Conservation (phyloP, 2,888 invertebrate genomes). For the Acanthacorydalis orientalis region DNA sequence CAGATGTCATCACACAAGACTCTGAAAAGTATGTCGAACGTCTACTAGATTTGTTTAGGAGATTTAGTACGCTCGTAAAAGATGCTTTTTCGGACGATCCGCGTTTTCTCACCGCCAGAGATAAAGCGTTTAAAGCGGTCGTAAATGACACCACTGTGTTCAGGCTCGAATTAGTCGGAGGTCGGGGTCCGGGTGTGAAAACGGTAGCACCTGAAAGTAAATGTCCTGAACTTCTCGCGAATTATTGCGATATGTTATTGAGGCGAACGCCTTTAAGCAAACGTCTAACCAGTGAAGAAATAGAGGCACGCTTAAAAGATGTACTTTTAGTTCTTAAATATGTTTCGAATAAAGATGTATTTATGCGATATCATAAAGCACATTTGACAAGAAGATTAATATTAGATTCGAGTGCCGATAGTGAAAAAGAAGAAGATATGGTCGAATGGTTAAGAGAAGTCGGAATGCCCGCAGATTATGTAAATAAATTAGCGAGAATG, state of each 20-base stretch:
- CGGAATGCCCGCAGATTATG: slow-evolving; percentile 99
- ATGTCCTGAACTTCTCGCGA: slow-evolving; percentile 95
- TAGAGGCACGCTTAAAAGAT: slow-evolving; percentile 82
- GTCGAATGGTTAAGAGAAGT: slow-evolving; percentile 95
- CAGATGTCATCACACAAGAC: slow-evolving; percentile 89
- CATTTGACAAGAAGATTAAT: slow-evolving; percentile 91
- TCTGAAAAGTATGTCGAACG: slow-evolving; percentile 98
- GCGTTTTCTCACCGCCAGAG: slow-evolving; percentile 89
- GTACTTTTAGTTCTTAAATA: slow-evolving; percentile 95
- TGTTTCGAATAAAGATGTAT: slow-evolving; percentile 98
- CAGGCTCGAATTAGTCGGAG: slow-evolving; percentile 42
- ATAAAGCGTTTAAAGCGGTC: slow-evolving; percentile 94
- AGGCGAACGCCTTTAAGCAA: slow-evolving; percentile 92
- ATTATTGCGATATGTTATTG: slow-evolving; percentile 98
- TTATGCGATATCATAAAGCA: slow-evolving; percentile 98
- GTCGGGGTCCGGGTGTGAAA: slow-evolving; percentile 43
- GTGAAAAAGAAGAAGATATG: slow-evolving; percentile 99
- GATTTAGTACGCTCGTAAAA: slow-evolving; percentile 80
- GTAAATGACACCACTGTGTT: slow-evolving; percentile 95
- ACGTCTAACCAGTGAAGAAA: slow-evolving; percentile 89
- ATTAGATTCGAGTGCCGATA: slow-evolving; percentile 94
- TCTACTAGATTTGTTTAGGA: slow-evolving; percentile 77
- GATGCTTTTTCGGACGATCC: slow-evolving; percentile 96
- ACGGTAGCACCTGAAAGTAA: slow-evolving; percentile 82
- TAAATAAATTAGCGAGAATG: slow-evolving; percentile 96